phyloP scores from a whole-genome alignment of 2,113 vertebrate genomes.

The Aspidoscelis tigris region DNA sequence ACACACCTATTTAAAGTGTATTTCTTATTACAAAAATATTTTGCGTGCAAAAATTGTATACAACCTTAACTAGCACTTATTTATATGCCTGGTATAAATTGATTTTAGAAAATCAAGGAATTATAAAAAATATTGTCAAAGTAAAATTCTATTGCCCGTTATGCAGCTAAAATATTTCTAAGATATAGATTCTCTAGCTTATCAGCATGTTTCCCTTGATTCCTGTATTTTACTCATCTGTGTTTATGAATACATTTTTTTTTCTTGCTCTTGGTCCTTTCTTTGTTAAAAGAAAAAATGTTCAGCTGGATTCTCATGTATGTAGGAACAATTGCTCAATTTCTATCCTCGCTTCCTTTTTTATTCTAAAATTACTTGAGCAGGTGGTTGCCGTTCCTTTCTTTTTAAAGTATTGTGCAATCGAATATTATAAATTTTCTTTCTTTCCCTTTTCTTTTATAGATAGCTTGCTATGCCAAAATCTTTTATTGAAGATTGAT shows the following conservation, averaged over 20 bases:
- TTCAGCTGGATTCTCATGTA: constrained; percentile 75
- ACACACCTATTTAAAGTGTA: background rate
- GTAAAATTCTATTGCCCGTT: background rate
- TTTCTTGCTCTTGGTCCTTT: constrained; percentile 56
- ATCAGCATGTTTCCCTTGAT: constrained; percentile 2
- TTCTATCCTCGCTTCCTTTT: constrained; percentile 67
- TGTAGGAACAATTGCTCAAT: constrained; percentile 74
- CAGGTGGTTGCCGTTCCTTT: constrained; percentile 73
- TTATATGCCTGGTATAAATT: background rate
- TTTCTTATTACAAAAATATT: background rate
- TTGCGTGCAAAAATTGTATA: background rate
- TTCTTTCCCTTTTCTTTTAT: constrained; percentile 21
- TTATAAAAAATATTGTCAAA: constrained; percentile 11
- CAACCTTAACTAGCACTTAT: background rate
- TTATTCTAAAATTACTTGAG: constrained; percentile 71
- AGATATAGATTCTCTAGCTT: background rate
- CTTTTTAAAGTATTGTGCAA: constrained; percentile 43
- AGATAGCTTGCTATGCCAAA: constrained; percentile 21
- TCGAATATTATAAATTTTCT: constrained; percentile 49
- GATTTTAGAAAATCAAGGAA: background rate
- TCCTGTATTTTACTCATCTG: constrained; percentile 59
- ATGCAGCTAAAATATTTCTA: background rate
- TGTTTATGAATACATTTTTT: constrained; percentile 58
- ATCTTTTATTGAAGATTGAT: constrained; percentile 22
- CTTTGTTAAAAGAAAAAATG: constrained; percentile 39